Base-by-base conservation (phyloP, 2,888 invertebrate species). In the Horisme vitalbata region DNA sequence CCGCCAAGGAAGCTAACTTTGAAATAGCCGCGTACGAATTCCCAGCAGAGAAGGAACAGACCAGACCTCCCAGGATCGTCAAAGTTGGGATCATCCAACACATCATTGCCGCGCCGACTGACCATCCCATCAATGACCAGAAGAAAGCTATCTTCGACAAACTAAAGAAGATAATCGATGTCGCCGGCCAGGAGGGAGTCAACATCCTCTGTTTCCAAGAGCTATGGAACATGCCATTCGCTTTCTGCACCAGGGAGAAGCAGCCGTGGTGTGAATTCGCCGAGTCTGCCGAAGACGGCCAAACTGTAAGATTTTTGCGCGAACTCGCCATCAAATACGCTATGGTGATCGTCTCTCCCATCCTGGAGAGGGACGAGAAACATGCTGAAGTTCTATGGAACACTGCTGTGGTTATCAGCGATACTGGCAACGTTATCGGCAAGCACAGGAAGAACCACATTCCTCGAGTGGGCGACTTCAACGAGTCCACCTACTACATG, bases 201-300 rank as follows among this genome's bases (percentile, higher is more conserved):
- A 99, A 99, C 77, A 91, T 99, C 28, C 81, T 99, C 32, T 98
- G 99, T 71, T 93, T 99, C 68, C 99, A 99, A 84, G 99, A 99
- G 83, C 94, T 98, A 6, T 99, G 99, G 99, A 95, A 95, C 44
- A 99, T 99, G 99, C 99, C 99, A 0, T 99, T 99, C 86, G 97
- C 96, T 0, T 99, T 99, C 83, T 99, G 99, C 79, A 99, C 99
- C 0, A 91, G 99, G 26, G 98, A 98, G 85, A 98, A 97, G 75
- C 93, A 94, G 53, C 99, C 99, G 0, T 99, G 99, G 99, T 96
- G 96, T 69, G 97, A 99, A 82, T 98, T 99, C 79, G 99, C 99
- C 0, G 99, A 99, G 80, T 94, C 95, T 13, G 98, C 96, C 0
- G 94, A 96, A 75, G 88, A 91, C 37, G 99, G 99, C 0, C 95